phyloP scores from a whole-genome alignment of 2,113 vertebrate genomes.

The Salminus brasiliensis region DNA sequence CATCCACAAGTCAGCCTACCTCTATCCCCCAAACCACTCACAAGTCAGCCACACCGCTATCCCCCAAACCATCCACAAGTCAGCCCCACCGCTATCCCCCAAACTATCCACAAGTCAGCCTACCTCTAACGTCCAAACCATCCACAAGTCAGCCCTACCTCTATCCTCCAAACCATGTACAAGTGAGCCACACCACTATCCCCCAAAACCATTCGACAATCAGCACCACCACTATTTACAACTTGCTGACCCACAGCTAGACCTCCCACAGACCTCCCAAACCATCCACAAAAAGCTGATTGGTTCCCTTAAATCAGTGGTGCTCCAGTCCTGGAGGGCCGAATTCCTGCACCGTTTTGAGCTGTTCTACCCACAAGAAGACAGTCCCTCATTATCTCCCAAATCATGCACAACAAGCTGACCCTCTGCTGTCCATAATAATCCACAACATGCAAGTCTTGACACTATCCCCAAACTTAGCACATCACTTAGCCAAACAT shows the following conservation, averaged over 20 bases:
- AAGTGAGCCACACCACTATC: neutral
- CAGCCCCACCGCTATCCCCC: neutral
- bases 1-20: neutral
- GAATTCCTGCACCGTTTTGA: too few species aligned
- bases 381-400: too few species aligned
- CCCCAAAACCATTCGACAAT: too few species aligned
- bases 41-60: neutral
- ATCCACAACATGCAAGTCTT: too few species aligned
- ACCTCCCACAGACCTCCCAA: neutral
- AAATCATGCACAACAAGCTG: too few species aligned
- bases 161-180: neutral
- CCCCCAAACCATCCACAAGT: neutral
- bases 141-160: neutral
- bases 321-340: too few species aligned
- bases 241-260: neutral
- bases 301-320: neutral
- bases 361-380: too few species aligned
- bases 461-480: too few species aligned
- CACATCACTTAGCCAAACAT: too few species aligned
- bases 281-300: neutral
- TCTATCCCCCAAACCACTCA: neutral
- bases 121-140: neutral
- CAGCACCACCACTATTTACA: neutral
- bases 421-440: too few species aligned
- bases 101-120: neutral